Conservation (phyloP, 2,113 vertebrate species). For the Gallinago paraguaiae region DNA sequence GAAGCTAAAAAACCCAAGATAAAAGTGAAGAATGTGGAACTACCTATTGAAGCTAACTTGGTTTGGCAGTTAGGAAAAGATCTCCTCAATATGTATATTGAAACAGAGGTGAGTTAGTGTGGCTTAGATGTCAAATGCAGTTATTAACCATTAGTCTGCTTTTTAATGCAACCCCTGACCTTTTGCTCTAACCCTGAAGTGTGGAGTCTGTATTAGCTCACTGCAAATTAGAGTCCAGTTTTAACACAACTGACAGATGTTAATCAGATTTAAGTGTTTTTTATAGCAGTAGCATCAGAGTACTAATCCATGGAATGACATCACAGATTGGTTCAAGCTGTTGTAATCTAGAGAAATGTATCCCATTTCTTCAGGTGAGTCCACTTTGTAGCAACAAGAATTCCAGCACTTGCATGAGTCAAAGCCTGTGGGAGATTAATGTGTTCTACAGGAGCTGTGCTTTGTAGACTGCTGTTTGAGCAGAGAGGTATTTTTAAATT, state of each 20-base stretch:
- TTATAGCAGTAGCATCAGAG: not conserved
- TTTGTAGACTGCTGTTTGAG: not conserved
- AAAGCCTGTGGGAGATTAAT: not conserved
- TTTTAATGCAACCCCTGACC: not conserved
- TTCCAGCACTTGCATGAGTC: not conserved
- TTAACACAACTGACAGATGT: not conserved
- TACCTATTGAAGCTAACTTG: constrained; percentile 80
- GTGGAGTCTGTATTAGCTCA: not conserved
- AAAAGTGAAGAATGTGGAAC: constrained; percentile 80
- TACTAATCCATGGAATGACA: not conserved
- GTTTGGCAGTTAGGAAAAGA: constrained; percentile 82
- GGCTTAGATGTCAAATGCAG: not conserved
- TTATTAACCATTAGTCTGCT: not conserved
- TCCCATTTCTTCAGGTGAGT: not conserved
- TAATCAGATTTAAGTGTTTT: not conserved
- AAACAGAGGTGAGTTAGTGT: constrained; percentile 77
- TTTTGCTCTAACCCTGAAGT: not conserved
- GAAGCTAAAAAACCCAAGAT: constrained; percentile 86
- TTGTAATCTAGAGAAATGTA: not conserved
- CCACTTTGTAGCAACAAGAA: not conserved
- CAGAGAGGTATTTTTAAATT: not conserved
- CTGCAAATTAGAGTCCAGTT: not conserved
- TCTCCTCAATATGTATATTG: constrained; percentile 80
- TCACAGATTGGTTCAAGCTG: not conserved
- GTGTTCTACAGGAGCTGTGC: not conserved